Percentiles rank a stretch among this genome's conserved stretches.
phyloP scores from a whole-genome alignment of 2,797 vertebrate species.

The Pagetopsis macropterus region DNA sequence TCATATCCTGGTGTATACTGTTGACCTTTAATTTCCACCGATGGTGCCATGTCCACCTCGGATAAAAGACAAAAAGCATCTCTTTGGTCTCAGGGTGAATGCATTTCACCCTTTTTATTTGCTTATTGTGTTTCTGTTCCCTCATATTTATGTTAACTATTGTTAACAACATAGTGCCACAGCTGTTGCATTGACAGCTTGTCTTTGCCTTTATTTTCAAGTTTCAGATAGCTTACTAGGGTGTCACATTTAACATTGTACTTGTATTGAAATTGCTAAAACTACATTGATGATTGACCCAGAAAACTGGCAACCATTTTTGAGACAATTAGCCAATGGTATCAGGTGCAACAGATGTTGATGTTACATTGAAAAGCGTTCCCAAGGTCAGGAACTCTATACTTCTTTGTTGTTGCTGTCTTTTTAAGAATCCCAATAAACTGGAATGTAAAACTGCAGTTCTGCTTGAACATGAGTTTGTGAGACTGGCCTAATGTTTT shows the following conservation, averaged over 20 bases:
- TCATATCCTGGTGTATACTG: no score
- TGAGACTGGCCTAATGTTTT: constrained; percentile 4
- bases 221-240: no score
- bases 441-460: neutral
- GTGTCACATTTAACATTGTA: neutral
- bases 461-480: neutral
- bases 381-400: neutral
- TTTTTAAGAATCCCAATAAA: neutral
- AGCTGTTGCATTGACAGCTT: neutral
- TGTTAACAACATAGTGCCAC: neutral
- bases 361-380: neutral
- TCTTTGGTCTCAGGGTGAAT: no score
- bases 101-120: no score
- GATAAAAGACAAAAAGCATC: no score
- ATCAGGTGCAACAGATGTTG: neutral
- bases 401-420: neutral
- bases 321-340: neutral
- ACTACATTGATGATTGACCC: no score
- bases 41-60: no score
- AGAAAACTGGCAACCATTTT: neutral
- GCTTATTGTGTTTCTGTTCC: neutral
- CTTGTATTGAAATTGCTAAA: no score
- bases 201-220: neutral
- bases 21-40: no score
- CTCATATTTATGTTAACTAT: neutral